Evolutionary conservation across 2,797 vertebrate species (phyloP), one percentile per base, ranked within the genome.

Genomic region (Rhinogobio ventralis): DNA sequence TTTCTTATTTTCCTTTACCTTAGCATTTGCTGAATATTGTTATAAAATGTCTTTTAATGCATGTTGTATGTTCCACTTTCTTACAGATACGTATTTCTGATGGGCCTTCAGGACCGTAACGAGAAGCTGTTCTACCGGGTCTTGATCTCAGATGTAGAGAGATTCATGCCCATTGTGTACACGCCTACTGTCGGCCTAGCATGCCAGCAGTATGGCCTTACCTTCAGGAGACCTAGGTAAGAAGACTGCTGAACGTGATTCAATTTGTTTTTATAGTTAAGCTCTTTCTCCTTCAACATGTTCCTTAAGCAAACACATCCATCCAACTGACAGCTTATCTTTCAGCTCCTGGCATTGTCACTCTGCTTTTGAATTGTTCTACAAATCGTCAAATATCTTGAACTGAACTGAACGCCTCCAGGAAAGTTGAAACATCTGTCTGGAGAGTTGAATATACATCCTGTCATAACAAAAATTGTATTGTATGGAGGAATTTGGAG

Each of bases 101-200:
- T 98, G 97, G 95, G 95, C 84, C 97, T 99, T 91, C 98, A 99
- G 94, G 98, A 99, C 91, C 95, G 93, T 88, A 99, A 97, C 23
- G 98, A 99, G 93, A 99, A 99, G 90, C 96, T 99, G 25, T 99
- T 99, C 93, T 99, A 99, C 79, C 95, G 95, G 86, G 93, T 98
- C 73, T 92, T 99, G 45, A 91, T 91, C 67, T 99, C 97, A 76
- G 95, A 99, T 90, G 93, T 98, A 6, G 97, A 99, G 80, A 95
- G 93, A 91, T 99, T 99, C 90, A 98, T 99, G 98, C 98, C 98
- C 78, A 95, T 99, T 89, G 97, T 99, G 87, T 99, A 99, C 92
- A 99, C 98, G 42, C 98, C 98, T 78, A 98, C 95, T 0, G 98
- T 99, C 82, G 98, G 98, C 55, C 93, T 98, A 88, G 98, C 98